These are phyloP conservation scores for Aramus guarauna DNA, from an alignment of 2,113 vertebrate genomes.

Conservation along the genomic window DNA sequence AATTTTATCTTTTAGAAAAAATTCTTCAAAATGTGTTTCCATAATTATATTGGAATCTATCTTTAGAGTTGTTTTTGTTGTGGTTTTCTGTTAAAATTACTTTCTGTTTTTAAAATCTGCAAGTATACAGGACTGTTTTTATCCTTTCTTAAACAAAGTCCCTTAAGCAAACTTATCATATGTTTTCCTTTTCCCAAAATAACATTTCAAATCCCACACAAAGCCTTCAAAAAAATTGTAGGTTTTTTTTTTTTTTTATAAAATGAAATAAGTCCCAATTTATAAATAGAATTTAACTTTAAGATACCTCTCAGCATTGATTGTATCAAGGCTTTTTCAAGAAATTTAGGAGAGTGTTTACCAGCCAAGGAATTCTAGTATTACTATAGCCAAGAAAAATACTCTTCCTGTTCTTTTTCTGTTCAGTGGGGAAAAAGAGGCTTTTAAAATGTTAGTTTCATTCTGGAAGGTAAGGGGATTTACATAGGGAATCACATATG, in stretches of 20 bases:
- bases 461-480: background rate
- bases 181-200: constrained; percentile 73
- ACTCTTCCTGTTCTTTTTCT: background rate
- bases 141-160: constrained; percentile 67
- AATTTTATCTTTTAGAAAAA: constrained; percentile 65
- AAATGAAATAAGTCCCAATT: constrained; percentile 48
- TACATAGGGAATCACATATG: background rate
- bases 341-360: constrained; percentile 37
- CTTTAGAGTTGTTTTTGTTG: constrained; percentile 76
- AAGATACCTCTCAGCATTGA: constrained; percentile 37
- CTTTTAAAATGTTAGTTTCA: background rate
- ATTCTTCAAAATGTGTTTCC: constrained; percentile 64
- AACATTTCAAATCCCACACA: constrained; percentile 64
- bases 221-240: constrained; percentile 62
- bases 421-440: background rate
- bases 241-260: constrained; percentile 56
- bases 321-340: constrained; percentile 49
- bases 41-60: constrained; percentile 68
- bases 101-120: constrained; percentile 72
- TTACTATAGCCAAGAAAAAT: constrained; percentile 26
- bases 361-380: constrained; percentile 15
- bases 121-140: constrained; percentile 67
- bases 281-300: constrained; percentile 65
- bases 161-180: constrained; percentile 70
- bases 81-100: constrained; percentile 73